phyloP scores from a whole-genome alignment of 2,888 invertebrate genomes.

The Anarsia innoxiella region DNA sequence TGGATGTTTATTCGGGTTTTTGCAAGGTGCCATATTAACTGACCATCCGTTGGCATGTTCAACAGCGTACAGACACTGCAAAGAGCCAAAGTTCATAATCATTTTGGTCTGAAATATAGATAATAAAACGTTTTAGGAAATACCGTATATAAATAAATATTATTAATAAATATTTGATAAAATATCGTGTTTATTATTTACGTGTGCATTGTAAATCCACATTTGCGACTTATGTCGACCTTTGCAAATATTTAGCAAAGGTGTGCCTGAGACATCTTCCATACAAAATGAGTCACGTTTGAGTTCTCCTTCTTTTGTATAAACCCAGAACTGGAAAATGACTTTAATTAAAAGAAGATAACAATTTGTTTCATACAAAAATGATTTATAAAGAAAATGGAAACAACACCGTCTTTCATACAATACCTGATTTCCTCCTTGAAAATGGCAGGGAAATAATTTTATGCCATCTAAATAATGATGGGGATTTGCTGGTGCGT shows the following conservation, averaged over 20 bases:
- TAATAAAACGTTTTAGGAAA: no score
- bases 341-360: no score
- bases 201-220: constrained; percentile 82
- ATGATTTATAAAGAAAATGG: no score
- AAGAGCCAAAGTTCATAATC: constrained; percentile 30
- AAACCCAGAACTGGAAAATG: constrained; percentile 89
- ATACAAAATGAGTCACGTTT: constrained; percentile 91
- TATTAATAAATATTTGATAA: no score
- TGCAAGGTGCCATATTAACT: constrained; percentile 27
- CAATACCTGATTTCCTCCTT: constrained; percentile 51
- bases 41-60: constrained; percentile 6
- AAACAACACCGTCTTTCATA: no score
- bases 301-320: constrained; percentile 91
- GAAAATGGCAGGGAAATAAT: constrained; percentile 34
- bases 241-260: constrained; percentile 88
- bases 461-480: no score
- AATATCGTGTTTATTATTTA: no score
- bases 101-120: constrained; percentile 35
- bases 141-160: no score
- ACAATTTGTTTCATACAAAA: no score
- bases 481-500: constrained; percentile 23
- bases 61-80: constrained; percentile 32
- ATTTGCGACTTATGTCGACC: constrained; percentile 88
- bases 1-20: constrained; percentile 23
- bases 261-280: constrained; percentile 88